These are phyloP conservation scores for Callorhinus ursinus DNA, from an alignment of 2,113 vertebrate genomes.

Conservation along the genomic window DNA sequence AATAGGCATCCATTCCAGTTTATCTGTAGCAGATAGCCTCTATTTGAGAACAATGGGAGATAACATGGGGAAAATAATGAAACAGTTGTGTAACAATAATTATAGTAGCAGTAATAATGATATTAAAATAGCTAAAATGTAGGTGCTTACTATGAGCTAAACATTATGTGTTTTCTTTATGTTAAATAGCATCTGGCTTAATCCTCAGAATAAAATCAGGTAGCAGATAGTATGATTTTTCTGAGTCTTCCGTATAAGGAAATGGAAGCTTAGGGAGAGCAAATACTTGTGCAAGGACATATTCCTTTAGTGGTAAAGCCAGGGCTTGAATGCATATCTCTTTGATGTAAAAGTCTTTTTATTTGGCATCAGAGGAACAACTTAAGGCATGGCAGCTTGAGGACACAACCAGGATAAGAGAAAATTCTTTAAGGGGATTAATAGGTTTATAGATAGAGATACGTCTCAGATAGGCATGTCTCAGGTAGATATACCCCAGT, in stretches of 20 bases:
- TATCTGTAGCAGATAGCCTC: background rate
- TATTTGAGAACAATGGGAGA: background rate
- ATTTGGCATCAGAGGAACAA: background rate
- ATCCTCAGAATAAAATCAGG: background rate
- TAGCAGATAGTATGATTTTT: background rate
- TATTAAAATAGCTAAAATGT: background rate
- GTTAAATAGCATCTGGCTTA: background rate
- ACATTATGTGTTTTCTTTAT: background rate
- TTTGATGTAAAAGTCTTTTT: background rate
- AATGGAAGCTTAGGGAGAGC: background rate
- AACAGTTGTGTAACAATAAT: background rate
- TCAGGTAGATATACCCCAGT: background rate
- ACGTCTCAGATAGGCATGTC: background rate
- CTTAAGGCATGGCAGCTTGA: background rate
- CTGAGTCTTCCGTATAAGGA: background rate
- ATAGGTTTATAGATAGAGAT: background rate
- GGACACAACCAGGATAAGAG: background rate
- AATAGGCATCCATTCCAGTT: background rate
- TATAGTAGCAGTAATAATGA: background rate
- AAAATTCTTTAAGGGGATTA: background rate
- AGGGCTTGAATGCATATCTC: background rate
- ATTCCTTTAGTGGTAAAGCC: background rate
- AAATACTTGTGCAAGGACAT: background rate
- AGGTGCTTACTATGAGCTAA: background rate
- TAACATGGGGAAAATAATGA: background rate